phyloP scores from a whole-genome alignment of 2,113 vertebrate genomes.

The Microtus pennsylvanicus region DNA sequence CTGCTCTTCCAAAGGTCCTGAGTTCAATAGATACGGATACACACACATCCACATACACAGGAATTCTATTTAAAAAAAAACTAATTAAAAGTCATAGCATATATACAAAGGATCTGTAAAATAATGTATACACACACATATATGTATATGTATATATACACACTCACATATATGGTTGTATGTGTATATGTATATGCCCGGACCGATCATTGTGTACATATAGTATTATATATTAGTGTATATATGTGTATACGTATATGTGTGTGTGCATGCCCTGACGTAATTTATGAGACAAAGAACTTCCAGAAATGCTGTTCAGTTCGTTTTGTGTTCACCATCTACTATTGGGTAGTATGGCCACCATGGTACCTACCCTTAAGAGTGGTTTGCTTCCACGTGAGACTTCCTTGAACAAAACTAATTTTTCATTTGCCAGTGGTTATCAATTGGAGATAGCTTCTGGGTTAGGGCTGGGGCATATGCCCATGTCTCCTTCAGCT shows the following conservation, averaged over 20 bases:
- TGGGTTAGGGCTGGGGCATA: neutral
- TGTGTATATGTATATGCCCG: too few relatives aligned
- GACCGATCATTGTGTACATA: too few relatives aligned
- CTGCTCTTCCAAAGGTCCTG: too few relatives aligned
- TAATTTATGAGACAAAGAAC: neutral
- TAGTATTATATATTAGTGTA: too few relatives aligned
- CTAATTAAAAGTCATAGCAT: neutral
- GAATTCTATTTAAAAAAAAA: neutral
- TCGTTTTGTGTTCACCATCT: neutral
- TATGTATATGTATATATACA: too few relatives aligned
- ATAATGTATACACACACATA: neutral
- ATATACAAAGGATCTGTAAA: neutral
- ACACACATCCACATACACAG: too few relatives aligned
- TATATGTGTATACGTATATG: too few relatives aligned
- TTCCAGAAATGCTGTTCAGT: neutral
- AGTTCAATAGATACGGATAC: neutral
- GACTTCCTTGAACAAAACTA: neutral
- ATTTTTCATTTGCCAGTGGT: neutral
- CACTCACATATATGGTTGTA: too few relatives aligned
- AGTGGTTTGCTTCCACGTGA: neutral
- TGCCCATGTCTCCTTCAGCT: neutral
- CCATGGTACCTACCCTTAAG: neutral
- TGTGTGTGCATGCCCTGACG: too few relatives aligned
- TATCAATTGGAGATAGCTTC: neutral
- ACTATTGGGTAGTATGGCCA: neutral